A percentile compares a stretch with the other conserved stretches of the same genome.
Evolutionary conservation across 2,113 vertebrate genomes (phyloP).

Genomic region (Salvelinus sp.): DNA sequence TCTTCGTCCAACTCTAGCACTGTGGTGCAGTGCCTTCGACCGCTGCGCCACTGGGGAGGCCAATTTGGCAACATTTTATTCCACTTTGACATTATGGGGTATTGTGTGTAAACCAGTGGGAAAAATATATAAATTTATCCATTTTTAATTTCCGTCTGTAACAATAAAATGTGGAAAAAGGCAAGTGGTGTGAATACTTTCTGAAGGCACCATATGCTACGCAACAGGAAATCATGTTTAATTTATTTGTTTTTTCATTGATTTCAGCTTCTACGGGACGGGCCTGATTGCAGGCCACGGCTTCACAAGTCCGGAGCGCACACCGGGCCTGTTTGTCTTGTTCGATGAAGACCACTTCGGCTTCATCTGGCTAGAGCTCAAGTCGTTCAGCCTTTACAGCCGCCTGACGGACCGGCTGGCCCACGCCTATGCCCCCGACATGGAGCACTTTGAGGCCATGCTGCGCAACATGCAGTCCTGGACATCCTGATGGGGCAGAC

Average conservation of each 20-base stretch:
- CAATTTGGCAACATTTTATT: too few relatives aligned
- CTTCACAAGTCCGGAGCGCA: slow-evolving; percentile 95
- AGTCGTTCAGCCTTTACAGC: slow-evolving; percentile 97
- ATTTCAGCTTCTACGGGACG: slow-evolving; percentile 88
- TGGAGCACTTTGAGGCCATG: slow-evolving; percentile 93
- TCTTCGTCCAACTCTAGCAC: too few relatives aligned
- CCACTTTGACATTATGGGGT: too few relatives aligned
- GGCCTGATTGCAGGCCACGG: slow-evolving; percentile 94
- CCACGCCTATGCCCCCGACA: slow-evolving; percentile 83
- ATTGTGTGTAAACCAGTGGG: too few relatives aligned
- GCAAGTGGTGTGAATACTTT: too few relatives aligned
- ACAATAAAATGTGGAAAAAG: too few relatives aligned
- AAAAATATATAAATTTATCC: too few relatives aligned
- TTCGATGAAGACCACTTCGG: slow-evolving; percentile 94
- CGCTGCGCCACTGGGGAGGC: too few relatives aligned
- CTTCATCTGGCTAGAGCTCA: slow-evolving; percentile 97
- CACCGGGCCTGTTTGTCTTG: slow-evolving; percentile 89
- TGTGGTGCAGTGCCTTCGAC: too few relatives aligned
- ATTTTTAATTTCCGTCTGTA: too few relatives aligned
- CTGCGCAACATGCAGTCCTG: slow-evolving; percentile 93
- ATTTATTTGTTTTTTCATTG: background rate
- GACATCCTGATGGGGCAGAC: slow-evolving; percentile 80
- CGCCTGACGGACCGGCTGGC: slow-evolving; percentile 88
- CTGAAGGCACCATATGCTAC: too few relatives aligned
- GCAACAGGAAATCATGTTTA: background rate